phyloP scores from a whole-genome alignment of 2,888 invertebrate species.

The Coremacera marginata region DNA sequence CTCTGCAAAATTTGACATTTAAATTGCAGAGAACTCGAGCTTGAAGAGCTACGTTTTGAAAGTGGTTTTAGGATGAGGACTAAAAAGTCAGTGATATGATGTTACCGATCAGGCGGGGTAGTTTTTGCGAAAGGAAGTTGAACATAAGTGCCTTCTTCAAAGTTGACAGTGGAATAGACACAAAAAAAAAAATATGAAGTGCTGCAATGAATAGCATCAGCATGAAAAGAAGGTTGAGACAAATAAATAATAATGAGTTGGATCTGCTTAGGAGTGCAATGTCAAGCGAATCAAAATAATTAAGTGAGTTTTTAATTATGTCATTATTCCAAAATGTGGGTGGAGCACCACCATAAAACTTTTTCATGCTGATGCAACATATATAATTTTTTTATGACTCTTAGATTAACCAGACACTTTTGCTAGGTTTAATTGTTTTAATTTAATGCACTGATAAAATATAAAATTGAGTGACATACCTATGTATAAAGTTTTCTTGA shows the following conservation, averaged over 20 bases:
- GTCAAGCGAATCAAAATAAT: constrained; percentile 27
- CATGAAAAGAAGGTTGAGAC: background rate
- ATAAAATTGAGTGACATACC: no score
- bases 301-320: constrained; percentile 18
- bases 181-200: background rate
- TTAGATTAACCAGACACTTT: no score
- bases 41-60: background rate
- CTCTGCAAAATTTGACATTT: background rate
- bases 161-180: background rate
- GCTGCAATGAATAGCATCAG: constrained; percentile 11
- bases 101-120: background rate
- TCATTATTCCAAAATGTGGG: no score
- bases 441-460: no score
- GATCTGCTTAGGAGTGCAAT: constrained; percentile 1
- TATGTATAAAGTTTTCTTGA: no score
- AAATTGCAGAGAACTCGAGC: constrained; percentile 17
- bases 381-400: no score
- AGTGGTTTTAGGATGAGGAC: background rate
- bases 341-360: no score
- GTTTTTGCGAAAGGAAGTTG: background rate
- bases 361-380: no score
- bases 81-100: background rate
- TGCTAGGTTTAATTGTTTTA: no score
- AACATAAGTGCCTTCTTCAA: constrained; percentile 9
- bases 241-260: background rate